Conservation (phyloP, 2,113 vertebrate genomes). For the Rhinoderma darwinii region DNA sequence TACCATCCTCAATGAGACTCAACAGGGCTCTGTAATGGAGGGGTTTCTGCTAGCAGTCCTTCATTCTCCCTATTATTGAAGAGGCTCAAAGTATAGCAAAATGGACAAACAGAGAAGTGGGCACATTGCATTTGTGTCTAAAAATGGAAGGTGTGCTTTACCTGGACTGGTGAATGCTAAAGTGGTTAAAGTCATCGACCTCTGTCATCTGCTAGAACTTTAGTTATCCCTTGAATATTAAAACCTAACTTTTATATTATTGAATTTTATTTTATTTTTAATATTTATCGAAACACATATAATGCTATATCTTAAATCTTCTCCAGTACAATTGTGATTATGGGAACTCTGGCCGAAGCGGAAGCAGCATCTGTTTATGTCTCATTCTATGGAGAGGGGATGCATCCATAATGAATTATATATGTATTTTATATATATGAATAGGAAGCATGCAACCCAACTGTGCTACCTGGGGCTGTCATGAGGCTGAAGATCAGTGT, state of each 20-base stretch:
- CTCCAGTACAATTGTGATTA: background rate
- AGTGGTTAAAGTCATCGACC: background rate
- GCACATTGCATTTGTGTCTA: background rate
- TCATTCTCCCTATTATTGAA: slow-evolving; percentile 40
- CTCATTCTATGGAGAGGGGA: too few relatives aligned
- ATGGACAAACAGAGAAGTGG: slow-evolving; percentile 15
- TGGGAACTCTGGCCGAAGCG: too few relatives aligned
- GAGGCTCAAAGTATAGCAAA: slow-evolving; percentile 23
- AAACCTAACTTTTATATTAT: background rate
- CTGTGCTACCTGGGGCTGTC: too few relatives aligned
- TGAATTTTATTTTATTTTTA: background rate
- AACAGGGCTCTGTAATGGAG: slow-evolving; percentile 50
- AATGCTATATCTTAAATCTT: background rate
- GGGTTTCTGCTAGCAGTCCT: slow-evolving; percentile 28
- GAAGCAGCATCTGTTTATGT: background rate
- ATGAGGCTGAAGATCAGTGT: too few relatives aligned
- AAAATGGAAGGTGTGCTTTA: background rate
- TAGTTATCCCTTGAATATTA: background rate
- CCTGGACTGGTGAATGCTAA: background rate
- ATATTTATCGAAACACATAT: background rate
- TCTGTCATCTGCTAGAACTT: background rate
- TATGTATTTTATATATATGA: background rate
- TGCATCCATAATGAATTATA: too few relatives aligned
- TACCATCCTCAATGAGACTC: slow-evolving; percentile 45
- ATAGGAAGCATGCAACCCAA: background rate